Conservation (phyloP, 2,888 invertebrate species). For the Synergus gifuensis region DNA sequence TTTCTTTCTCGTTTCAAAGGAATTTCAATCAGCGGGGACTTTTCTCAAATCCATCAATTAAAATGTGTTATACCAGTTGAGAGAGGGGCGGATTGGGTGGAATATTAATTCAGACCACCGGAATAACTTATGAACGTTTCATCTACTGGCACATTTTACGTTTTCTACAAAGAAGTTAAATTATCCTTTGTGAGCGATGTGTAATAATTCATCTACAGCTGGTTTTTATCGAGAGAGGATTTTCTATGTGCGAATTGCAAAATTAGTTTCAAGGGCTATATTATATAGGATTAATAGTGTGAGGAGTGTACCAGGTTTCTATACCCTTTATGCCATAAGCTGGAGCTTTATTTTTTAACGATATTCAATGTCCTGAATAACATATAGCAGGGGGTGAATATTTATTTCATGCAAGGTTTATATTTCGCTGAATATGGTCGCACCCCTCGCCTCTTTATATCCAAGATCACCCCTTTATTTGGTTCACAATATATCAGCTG, state of each 20-base stretch:
- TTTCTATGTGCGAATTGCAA: not conserved
- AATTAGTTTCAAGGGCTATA: not conserved
- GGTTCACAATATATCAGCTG: not conserved
- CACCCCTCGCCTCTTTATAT: not conserved
- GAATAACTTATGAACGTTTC: constrained; percentile 21
- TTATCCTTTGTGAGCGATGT: not conserved
- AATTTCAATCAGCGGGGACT: constrained; percentile 18
- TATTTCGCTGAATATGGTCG: not conserved
- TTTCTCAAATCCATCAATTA: constrained; percentile 8
- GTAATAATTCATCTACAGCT: not conserved
- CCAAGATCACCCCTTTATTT: not conserved
- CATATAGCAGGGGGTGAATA: not conserved
- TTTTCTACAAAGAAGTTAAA: not conserved
- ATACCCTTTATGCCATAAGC: no score
- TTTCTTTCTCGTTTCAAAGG: constrained; percentile 9
- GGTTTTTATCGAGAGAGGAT: not conserved
- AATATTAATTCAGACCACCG: constrained; percentile 20
- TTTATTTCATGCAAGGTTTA: not conserved
- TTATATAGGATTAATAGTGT: not conserved
- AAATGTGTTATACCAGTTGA: not conserved
- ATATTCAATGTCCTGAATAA: not conserved
- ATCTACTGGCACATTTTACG: not conserved
- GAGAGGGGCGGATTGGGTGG: not conserved
- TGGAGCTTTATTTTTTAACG: not conserved
- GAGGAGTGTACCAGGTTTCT: no score